Base-by-base conservation (phyloP, 53 echinoderm and acorn worm genomes). In the Paracentrotus lividus region DNA sequence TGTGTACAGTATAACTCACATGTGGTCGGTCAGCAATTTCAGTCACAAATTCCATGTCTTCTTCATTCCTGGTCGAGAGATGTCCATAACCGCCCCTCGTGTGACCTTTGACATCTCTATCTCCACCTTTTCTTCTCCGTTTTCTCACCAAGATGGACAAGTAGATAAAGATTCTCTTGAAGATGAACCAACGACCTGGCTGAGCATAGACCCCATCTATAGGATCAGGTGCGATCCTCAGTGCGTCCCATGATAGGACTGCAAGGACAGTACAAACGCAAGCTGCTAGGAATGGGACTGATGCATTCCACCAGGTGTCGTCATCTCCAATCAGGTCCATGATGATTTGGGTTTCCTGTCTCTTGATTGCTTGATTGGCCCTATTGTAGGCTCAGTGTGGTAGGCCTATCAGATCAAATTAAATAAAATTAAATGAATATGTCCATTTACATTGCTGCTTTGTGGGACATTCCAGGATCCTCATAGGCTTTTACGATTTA, bases 141-240 rank as follows among this genome's bases (percentile, higher is more conserved):
- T 91, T 85, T 59, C 77, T 94, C 33, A 91, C 27, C 21, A 91
- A 38, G 49, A 95, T 49, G 61, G 94, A 43, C n/a, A 95, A 27
- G 29, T 85, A 90, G 85, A 94, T 92, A 40, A 84, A 34, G 32
- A 64, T 65, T 78, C 86, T 95, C 84, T 96, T 96, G 1, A 94
- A 23, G 7, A 78, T 18, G 69, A 93, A 96, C 96, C 96, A 96
- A 43, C 84, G 64, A 27, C 94, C 96, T 4, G 94, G 96, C 42
- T 85, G 51, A 23, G 96, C 94, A 78, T 96, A 96, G 47, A 94
- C 38, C 21, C 94, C 96, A 77, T 94, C 90, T 51, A 94, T 52
- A 32, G 93, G 94, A 57, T 20, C 53, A 33, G 85, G 57, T 29
- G 91, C 18, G 31, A 76, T 15, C 33, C 18, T 6, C 2, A 91